Evolutionary conservation across 2,113 vertebrate species (phyloP).

Genomic region (Malurus melanocephalus): DNA sequence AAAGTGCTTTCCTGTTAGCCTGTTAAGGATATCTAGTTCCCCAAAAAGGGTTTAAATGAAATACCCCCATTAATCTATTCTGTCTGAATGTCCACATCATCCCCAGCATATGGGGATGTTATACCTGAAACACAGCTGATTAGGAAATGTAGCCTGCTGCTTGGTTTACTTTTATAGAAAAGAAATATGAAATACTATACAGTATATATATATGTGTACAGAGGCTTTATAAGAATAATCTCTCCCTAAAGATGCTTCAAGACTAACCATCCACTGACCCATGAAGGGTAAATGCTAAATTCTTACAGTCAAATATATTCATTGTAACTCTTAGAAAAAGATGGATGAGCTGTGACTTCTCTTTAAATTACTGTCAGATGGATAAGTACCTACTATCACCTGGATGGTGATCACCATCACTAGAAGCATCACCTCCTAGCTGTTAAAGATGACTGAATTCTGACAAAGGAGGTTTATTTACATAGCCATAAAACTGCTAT

Average conservation of each 20-base stretch:
- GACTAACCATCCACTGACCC: slow-evolving; percentile 69
- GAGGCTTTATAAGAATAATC: slow-evolving; percentile 72
- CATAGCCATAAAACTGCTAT: slow-evolving; percentile 4
- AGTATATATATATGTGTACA: slow-evolving; percentile 27
- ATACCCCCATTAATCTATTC: neutral
- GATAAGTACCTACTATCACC: slow-evolving; percentile 60
- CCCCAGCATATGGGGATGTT: neutral
- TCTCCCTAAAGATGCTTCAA: slow-evolving; percentile 72
- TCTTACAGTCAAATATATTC: slow-evolving; percentile 68
- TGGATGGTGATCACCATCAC: slow-evolving; percentile 54
- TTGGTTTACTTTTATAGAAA: slow-evolving; percentile 28
- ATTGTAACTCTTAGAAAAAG: slow-evolving; percentile 62
- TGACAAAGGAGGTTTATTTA: slow-evolving; percentile 55
- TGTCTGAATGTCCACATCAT: neutral
- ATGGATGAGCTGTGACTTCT: slow-evolving; percentile 53
- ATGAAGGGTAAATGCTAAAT: slow-evolving; percentile 78
- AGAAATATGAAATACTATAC: slow-evolving; percentile 54
- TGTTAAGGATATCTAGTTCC: neutral
- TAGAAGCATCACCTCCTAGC: slow-evolving; percentile 19
- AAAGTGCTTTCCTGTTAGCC: neutral
- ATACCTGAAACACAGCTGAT: slow-evolving; percentile 45
- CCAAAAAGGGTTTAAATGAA: neutral
- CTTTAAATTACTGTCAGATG: slow-evolving; percentile 65
- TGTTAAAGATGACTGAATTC: slow-evolving; percentile 50
- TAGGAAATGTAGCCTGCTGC: slow-evolving; percentile 8